These are phyloP conservation scores for Intellagama lesueurii DNA, from an alignment of 2,797 vertebrate species.

Conservation along the genomic window DNA sequence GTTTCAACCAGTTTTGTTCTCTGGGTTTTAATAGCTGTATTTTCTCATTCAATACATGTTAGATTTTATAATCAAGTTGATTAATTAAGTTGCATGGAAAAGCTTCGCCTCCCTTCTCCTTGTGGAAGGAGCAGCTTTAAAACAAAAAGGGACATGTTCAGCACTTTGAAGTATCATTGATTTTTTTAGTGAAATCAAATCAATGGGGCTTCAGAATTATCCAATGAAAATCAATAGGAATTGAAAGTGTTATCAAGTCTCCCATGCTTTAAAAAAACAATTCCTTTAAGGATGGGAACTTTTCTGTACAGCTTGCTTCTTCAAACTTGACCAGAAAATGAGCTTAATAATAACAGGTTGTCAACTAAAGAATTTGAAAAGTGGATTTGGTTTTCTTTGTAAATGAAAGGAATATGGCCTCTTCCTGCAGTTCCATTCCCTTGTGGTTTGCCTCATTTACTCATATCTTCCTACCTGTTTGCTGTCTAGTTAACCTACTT, in stretches of 20 bases:
- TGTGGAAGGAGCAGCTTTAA: not conserved
- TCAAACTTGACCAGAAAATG: not conserved
- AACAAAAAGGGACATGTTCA: not conserved
- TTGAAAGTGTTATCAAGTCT: not conserved
- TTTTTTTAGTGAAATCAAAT: not conserved
- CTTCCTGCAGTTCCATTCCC: not conserved
- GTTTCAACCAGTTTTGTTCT: not conserved
- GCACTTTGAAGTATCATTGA: not conserved
- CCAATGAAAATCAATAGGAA: not conserved
- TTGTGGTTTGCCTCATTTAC: not conserved
- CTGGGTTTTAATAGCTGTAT: not conserved
- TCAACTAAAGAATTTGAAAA: not conserved
- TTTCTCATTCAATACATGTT: not conserved
- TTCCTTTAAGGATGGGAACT: not conserved
- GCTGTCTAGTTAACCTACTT: not conserved
- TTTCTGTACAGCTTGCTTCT: not conserved
- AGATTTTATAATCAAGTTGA: not conserved
- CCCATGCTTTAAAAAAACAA: not conserved
- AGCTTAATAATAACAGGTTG: not conserved
- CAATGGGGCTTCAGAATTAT: not conserved
- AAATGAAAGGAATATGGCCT: not conserved
- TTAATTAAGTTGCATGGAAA: conserved; percentile 8
- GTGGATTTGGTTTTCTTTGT: not conserved
- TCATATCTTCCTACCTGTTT: not conserved
- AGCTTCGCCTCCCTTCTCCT: not conserved